A percentile compares a stretch with the other conserved stretches of the same genome.
Conservation (phyloP, 1,140 invertebrate genomes). For the Philaenus spumarius region DNA sequence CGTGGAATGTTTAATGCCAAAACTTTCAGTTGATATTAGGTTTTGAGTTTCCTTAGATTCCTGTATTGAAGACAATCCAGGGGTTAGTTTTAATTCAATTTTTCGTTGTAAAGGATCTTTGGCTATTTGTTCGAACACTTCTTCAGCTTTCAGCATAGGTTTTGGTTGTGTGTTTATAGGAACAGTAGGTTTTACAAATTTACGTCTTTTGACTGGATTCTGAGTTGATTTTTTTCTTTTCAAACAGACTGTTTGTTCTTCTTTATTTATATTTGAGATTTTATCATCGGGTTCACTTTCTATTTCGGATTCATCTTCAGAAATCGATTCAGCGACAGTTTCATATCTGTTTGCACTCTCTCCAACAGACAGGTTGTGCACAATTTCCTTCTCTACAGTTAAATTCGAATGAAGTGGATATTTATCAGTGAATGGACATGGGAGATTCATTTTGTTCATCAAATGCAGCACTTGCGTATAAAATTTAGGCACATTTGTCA, state of each 20-base stretch:
- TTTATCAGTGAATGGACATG: constrained; percentile 68
- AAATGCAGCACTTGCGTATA: constrained; percentile 83
- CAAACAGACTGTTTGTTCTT: constrained; percentile 41
- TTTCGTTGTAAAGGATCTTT: constrained; percentile 43
- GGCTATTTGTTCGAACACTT: constrained; percentile 52
- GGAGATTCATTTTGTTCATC: constrained; percentile 93
- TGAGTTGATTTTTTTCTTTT: constrained; percentile 50
- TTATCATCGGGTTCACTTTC: constrained; percentile 58
- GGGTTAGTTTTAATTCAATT: constrained; percentile 55
- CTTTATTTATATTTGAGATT: constrained; percentile 26
- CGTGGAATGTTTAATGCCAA: constrained; percentile 43
- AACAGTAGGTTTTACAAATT: constrained; percentile 48
- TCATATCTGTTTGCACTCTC: constrained; percentile 26
- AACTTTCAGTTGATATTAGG: constrained; percentile 36
- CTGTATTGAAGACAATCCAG: constrained; percentile 29
- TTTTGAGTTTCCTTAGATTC: constrained; percentile 16
- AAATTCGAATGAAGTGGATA: constrained; percentile 35
- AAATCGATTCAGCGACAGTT: constrained; percentile 26
- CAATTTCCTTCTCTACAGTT: neutral
- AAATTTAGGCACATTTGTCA: constrained; percentile 69
- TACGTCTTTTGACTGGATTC: constrained; percentile 55
- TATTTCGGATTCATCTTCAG: constrained; percentile 70
- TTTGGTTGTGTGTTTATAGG: constrained; percentile 39
- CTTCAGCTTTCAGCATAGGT: constrained; percentile 45
- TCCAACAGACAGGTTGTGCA: neutral